These are phyloP conservation scores for Anodontia alba DNA, from an alignment of 2,888 invertebrate genomes.

Conservation along the genomic window DNA sequence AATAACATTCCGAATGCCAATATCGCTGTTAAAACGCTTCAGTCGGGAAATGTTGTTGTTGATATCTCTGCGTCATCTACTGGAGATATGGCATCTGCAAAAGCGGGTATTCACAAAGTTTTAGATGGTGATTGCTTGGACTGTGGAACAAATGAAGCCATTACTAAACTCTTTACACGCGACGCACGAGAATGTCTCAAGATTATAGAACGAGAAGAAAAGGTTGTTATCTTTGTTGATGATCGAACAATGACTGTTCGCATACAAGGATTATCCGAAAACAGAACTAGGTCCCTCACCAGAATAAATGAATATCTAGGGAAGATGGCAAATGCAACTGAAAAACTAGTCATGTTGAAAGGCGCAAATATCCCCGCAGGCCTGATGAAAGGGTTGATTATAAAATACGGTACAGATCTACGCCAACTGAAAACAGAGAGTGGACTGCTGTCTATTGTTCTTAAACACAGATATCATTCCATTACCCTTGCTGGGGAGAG, in stretches of 20 bases:
- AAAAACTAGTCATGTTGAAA: slow-evolving; percentile 53
- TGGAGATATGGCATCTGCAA: slow-evolving; percentile 50
- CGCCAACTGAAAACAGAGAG: slow-evolving; percentile 52
- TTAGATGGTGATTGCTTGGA: slow-evolving; percentile 62
- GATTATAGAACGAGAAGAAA: slow-evolving; percentile 48
- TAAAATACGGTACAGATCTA: slow-evolving; percentile 61
- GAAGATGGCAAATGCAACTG: slow-evolving; percentile 22
- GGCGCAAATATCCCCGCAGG: slow-evolving; percentile 68
- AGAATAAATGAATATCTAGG: slow-evolving; percentile 49
- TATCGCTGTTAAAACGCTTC: slow-evolving; percentile 28
- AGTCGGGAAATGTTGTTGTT: slow-evolving; percentile 56
- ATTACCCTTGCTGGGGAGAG: slow-evolving; percentile 59
- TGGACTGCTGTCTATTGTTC: slow-evolving; percentile 44
- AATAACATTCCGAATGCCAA: slow-evolving; percentile 1
- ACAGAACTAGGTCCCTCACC: slow-evolving; percentile 36
- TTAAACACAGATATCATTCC: slow-evolving; percentile 61
- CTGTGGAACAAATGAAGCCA: slow-evolving; percentile 31
- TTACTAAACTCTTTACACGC: slow-evolving; percentile 51
- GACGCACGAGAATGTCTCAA: slow-evolving; percentile 53
- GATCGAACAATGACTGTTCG: slow-evolving; percentile 55
- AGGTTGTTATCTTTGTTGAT: slow-evolving; percentile 57
- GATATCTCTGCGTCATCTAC: slow-evolving; percentile 55
- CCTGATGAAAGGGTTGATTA: slow-evolving; percentile 70
- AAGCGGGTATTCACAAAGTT: slow-evolving; percentile 50
- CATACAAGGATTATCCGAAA: slow-evolving; percentile 56